Conservation (phyloP, 2,113 vertebrate species). For the Rafetus swinhoei region DNA sequence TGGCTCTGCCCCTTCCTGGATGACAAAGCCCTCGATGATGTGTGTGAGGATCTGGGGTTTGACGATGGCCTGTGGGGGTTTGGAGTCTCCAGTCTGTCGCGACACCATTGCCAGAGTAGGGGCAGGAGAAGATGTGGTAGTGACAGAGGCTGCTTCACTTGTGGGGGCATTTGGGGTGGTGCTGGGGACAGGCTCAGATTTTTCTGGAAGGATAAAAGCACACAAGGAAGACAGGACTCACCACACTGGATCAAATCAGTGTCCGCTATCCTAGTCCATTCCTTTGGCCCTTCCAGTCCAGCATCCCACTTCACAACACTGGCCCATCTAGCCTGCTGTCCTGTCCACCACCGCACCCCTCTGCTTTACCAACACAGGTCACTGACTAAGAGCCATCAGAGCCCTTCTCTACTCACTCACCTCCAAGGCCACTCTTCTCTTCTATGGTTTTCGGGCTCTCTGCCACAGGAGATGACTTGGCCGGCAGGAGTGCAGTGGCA, state of each 20-base stretch:
- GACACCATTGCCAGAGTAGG: conserved; percentile 80
- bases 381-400: background rate
- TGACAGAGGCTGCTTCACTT: conserved; percentile 59
- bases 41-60: conserved; percentile 99
- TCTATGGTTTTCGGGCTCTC: conserved; percentile 77
- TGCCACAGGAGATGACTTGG: conserved; percentile 72
- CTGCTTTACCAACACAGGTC: background rate
- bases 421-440: conserved; percentile 76
- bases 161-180: conserved; percentile 51
- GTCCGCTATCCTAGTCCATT: background rate
- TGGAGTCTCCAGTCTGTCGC: conserved; percentile 83
- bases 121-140: conserved; percentile 56
- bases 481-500: conserved; percentile 62
- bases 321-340: background rate
- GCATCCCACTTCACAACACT: background rate
- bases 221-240: background rate
- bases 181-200: conserved; percentile 66
- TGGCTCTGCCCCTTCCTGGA: conserved; percentile 98
- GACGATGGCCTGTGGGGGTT: conserved; percentile 96
- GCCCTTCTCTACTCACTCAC: conserved; percentile 55
- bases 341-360: background rate
- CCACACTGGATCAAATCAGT: background rate
- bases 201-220: conserved; percentile 74
- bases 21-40: conserved; percentile 98
- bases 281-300: background rate